Base-by-base conservation (phyloP, 2,113 vertebrate species). In the Probosciger aterrimus region DNA sequence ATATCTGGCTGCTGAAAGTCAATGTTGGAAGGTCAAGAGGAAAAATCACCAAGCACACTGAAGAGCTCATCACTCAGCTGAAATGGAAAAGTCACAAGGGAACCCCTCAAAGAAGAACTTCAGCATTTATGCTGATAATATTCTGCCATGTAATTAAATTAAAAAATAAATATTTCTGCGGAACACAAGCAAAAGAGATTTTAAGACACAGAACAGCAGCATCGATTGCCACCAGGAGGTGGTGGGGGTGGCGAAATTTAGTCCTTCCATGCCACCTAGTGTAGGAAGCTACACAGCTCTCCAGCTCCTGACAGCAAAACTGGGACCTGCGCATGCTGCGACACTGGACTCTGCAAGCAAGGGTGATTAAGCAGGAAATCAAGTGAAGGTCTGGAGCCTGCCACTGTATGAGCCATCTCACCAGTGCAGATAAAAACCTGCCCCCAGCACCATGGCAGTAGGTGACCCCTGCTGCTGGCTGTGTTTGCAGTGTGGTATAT, bases 201-300 rank as follows among this genome's bases (percentile, higher is more conserved):
- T 35, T 31, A 44, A 91, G 77, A 17, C 65, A 41, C 33, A 4
- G 35, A 55, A 28, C 9, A 23, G 47, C 46, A 71, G 47, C 43
- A 52, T 14, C 30, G 11, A 64, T 87, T 20, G 14, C 46, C 44
- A 11, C 14, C 3, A 33, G 74, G 31, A 8, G 8, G 83, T 28
- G 59, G 19, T 10, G 80, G 80, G 55, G 77, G 87, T 63, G 90
- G 62, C 1, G 3, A 97, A 97, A 93, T 62, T 93, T 62, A 75
- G 95, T 97, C 95, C 95, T 98, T 94, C 95, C 80, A 93, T 97
- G 97, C 98, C 98, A 97, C 89, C 98, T 98, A 98, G 97, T 95
- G 97, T 97, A 86, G 62, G 78, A 95, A 89, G 37, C 30, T 12
- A 11, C 74, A 90, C 93, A 97, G 77, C 93, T 96, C 64, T 73